These are phyloP conservation scores for Drosophila repletoides DNA, from an alignment of 1,140 invertebrate species.

Conservation along the genomic window DNA sequence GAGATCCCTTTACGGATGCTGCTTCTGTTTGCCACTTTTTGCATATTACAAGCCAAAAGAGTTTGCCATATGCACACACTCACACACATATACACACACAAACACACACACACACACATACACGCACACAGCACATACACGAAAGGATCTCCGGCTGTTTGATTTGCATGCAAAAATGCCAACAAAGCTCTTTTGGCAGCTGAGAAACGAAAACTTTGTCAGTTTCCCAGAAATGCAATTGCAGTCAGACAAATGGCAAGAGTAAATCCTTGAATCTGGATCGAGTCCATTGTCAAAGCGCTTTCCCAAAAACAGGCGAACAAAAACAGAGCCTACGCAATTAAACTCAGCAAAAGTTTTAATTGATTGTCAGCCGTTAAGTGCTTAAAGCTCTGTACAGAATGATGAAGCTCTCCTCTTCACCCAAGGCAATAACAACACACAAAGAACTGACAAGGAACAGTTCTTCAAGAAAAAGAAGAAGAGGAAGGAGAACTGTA, in stretches of 20 bases:
- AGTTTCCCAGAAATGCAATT: not conserved
- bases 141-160: constrained; percentile 21
- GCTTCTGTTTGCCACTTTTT: constrained; percentile 11
- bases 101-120: not conserved
- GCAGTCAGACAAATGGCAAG: not conserved
- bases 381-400: constrained; percentile 38
- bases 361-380: constrained; percentile 59
- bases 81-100: not conserved
- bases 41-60: constrained; percentile 39
- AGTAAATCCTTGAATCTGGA: not conserved
- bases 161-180: constrained; percentile 24
- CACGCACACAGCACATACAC: not conserved
- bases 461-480: not conserved
- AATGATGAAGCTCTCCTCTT: not conserved
- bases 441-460: constrained; percentile 5
- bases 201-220: not conserved
- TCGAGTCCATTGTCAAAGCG: not conserved
- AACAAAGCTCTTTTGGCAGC: constrained; percentile 9
- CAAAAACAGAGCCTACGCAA: constrained; percentile 15
- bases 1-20: constrained; percentile 9
- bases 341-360: constrained; percentile 55
- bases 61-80: constrained; percentile 4
- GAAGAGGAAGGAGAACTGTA: constrained; percentile 3
- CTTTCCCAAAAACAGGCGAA: not conserved
- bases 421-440: not conserved